A percentile compares a stretch with the other conserved stretches of the same genome.
phyloP scores from a whole-genome alignment of 2,888 invertebrate species.

The Cylindroiulus punctatus region DNA sequence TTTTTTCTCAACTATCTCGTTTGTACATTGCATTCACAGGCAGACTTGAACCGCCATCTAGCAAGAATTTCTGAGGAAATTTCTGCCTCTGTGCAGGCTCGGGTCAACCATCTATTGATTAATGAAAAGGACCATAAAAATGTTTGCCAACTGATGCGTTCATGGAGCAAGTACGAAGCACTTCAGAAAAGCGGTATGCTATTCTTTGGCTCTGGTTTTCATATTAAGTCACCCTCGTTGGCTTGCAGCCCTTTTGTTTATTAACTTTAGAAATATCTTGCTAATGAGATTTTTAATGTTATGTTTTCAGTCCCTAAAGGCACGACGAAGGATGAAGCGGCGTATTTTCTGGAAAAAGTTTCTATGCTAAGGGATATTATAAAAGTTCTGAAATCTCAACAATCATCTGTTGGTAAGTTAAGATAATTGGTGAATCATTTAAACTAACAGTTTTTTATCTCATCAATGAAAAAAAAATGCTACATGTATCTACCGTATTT shows the following conservation, averaged over 20 bases:
- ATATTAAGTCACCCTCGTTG: not conserved
- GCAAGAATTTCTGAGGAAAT: conserved; percentile 75
- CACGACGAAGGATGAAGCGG: conserved; percentile 40
- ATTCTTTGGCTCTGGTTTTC: not conserved
- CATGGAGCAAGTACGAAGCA: conserved; percentile 59
- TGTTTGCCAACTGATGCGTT: conserved; percentile 59
- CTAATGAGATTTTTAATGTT: conserved; percentile 3
- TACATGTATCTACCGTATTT: too few species aligned
- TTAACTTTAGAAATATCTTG: not conserved
- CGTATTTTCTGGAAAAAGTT: conserved; percentile 32
- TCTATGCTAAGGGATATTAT: conserved; percentile 16
- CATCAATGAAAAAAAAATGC: not conserved
- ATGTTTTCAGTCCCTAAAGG: conserved; percentile 17
- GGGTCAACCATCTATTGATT: conserved; percentile 66
- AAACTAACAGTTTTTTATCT: not conserved
- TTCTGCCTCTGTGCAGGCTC: conserved; percentile 70
- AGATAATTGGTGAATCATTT: not conserved
- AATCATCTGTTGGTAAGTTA: not conserved
- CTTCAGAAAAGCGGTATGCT: conserved; percentile 61
- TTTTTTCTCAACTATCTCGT: too few species aligned
- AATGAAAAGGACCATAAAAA: conserved; percentile 52
- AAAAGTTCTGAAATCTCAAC: conserved; percentile 17
- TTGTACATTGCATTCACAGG: conserved; percentile 67
- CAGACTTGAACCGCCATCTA: conserved; percentile 77
- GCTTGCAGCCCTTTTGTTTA: not conserved